Conservation (phyloP, 2,113 vertebrate species). For the Puma concolor region DNA sequence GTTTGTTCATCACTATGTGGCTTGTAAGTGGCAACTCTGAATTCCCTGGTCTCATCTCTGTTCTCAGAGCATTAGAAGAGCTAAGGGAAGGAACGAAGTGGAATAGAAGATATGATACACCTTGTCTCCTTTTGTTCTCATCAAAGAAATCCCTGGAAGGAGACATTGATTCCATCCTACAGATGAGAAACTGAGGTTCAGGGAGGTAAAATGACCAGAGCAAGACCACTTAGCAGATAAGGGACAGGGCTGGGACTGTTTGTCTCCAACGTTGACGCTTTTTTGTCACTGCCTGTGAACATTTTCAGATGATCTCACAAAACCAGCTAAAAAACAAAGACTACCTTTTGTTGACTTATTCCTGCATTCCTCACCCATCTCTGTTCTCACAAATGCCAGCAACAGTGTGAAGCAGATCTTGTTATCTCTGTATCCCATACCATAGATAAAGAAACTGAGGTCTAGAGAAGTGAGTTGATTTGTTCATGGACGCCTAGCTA, state of each 20-base stretch:
- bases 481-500: background rate
- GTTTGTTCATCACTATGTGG: background rate
- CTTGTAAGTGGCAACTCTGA: background rate
- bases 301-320: background rate
- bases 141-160: background rate
- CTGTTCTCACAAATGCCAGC: too few relatives aligned
- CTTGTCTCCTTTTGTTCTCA: background rate
- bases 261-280: background rate
- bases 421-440: too few relatives aligned
- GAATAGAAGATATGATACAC: background rate
- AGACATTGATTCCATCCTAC: background rate
- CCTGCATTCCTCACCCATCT: background rate
- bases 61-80: background rate
- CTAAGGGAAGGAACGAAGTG: background rate
- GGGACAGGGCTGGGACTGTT: background rate
- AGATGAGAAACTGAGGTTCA: background rate
- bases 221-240: too few relatives aligned
- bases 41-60: background rate
- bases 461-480: background rate
- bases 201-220: background rate
- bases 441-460: background rate
- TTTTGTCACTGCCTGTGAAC: background rate
- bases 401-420: background rate
- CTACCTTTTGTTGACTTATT: background rate
- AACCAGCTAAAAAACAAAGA: background rate